Evolutionary conservation across 2,797 vertebrate species (phyloP).

Genomic region (Phalanger gymnotis): DNA sequence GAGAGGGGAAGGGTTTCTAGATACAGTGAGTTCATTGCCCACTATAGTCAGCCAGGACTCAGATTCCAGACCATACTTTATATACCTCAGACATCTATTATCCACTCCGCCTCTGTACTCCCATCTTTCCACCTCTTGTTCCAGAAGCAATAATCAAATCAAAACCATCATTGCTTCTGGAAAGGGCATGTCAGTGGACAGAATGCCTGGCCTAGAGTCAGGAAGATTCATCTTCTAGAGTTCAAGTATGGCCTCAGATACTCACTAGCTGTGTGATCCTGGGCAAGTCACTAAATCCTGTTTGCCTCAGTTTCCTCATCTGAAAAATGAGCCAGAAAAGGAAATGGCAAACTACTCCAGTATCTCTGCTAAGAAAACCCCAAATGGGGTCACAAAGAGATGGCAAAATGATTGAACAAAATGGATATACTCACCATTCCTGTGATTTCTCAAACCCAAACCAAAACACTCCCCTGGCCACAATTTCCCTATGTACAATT

Average conservation of each 20-base stretch:
- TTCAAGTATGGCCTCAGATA: neutral
- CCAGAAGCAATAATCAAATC: neutral
- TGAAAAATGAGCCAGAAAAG: neutral
- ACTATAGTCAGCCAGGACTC: neutral
- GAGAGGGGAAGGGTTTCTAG: neutral
- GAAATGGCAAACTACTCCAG: neutral
- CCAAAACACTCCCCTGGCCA: neutral
- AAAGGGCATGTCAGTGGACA: neutral
- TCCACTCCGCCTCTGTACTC: neutral
- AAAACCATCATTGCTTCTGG: neutral
- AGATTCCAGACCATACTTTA: neutral
- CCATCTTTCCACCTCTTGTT: neutral
- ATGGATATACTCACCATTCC: neutral
- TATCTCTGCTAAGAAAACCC: neutral
- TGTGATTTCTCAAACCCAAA: neutral
- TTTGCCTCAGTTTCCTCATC: neutral
- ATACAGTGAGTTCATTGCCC: neutral
- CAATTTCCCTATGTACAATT: neutral
- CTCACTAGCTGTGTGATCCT: neutral
- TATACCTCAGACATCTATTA: neutral
- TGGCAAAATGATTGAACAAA: neutral
- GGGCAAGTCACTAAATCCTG: neutral
- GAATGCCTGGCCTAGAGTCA: neutral
- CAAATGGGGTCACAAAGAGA: neutral
- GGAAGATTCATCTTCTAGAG: neutral